Percentiles rank a stretch among this genome's conserved stretches.
Conservation (phyloP, 2,113 vertebrate genomes). For the Hemicordylus capensis region DNA sequence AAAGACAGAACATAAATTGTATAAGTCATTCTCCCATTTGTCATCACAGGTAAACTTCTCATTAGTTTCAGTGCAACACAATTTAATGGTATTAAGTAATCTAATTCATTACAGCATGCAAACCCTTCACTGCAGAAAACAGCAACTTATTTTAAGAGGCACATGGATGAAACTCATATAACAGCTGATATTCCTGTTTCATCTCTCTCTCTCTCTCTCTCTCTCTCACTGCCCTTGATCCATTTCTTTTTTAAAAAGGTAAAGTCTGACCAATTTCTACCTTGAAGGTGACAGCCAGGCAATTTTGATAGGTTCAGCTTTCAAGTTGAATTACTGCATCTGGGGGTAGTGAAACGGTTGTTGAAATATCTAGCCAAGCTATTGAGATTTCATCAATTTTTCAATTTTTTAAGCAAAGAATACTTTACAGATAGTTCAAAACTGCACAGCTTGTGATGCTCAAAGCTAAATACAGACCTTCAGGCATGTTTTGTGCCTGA, state of each 20-base stretch:
- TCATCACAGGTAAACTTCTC: not conserved
- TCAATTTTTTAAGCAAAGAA: not conserved
- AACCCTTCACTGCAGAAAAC: not conserved
- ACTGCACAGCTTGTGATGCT: not conserved
- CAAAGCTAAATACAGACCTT: not conserved
- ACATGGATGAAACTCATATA: not conserved
- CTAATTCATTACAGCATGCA: not conserved
- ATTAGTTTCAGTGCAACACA: not conserved
- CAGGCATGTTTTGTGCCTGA: not conserved
- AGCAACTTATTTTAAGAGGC: not conserved
- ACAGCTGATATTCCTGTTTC: not conserved
- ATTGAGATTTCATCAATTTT: not conserved
- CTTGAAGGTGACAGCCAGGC: not conserved
- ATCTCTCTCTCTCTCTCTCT: no score
- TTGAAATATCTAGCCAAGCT: not conserved
- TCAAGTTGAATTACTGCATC: not conserved
- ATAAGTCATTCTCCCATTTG: constrained; percentile 6
- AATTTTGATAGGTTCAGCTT: not conserved
- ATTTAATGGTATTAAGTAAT: not conserved
- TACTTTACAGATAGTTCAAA: not conserved
- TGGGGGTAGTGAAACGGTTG: not conserved
- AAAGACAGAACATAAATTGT: constrained; percentile 5
- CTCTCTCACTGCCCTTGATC: not conserved
- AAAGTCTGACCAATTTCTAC: not conserved
- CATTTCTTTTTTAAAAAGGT: not conserved